Evolutionary conservation across 2,888 invertebrate genomes (phyloP).

Genomic region (Drosophila greeni): DNA sequence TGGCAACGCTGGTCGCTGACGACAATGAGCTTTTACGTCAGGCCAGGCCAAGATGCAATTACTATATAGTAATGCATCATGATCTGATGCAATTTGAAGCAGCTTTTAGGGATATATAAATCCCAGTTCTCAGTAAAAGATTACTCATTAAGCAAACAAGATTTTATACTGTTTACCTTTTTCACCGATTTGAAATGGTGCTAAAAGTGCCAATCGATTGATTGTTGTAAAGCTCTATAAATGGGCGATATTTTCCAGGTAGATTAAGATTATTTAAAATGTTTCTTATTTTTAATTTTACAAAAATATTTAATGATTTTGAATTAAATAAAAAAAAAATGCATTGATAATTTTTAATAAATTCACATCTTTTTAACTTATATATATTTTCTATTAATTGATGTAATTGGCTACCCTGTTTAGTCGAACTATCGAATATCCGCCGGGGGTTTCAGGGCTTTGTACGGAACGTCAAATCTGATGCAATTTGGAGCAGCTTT

Average conservation of each 20-base stretch:
- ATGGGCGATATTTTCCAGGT: neutral
- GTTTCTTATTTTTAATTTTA: too few species aligned
- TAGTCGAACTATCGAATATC: conserved; percentile 21
- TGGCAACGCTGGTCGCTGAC: too few species aligned
- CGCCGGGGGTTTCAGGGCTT: neutral
- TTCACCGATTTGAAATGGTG: neutral
- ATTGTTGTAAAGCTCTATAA: neutral
- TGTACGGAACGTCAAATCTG: neutral
- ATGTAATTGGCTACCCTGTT: neutral
- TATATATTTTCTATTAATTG: neutral
- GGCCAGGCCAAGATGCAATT: too few species aligned
- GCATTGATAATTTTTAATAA: too few species aligned
- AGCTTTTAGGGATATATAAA: conserved; percentile 7
- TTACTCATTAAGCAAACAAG: conserved; percentile 23
- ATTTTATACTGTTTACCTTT: conserved; percentile 60
- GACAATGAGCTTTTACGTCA: too few species aligned
- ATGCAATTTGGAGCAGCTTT: conserved; percentile 37
- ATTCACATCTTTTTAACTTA: too few species aligned
- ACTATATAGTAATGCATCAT: too few species aligned
- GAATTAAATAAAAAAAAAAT: too few species aligned
- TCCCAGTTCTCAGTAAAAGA: neutral
- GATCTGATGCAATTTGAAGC: conserved; percentile 35
- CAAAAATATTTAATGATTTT: too few species aligned
- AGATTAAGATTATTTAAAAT: neutral
- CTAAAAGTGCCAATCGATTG: neutral